A percentile compares a stretch with the other conserved stretches of the same genome.
Evolutionary conservation across 2,888 invertebrate species (phyloP).

Genomic region (Zygothrica quintamaculata): DNA sequence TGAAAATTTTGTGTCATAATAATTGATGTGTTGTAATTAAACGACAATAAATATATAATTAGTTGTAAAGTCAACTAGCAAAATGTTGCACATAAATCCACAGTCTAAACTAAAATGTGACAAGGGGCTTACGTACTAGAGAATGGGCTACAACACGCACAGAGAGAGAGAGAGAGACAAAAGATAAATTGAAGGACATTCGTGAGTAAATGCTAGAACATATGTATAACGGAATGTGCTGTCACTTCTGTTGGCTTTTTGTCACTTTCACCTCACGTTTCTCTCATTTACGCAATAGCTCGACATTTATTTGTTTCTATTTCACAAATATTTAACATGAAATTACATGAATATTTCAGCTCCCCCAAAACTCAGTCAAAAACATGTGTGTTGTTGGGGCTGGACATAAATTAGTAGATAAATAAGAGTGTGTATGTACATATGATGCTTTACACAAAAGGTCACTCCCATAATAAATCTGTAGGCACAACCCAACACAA

Average conservation of each 20-base stretch:
- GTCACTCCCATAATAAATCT: constrained; percentile 40
- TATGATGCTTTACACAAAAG: not conserved
- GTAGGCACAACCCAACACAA: constrained; percentile 21
- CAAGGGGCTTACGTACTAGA: too few species aligned
- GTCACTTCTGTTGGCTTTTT: constrained; percentile 12
- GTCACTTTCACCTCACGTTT: constrained; percentile 31
- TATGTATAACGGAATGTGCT: constrained; percentile 53
- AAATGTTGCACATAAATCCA: constrained; percentile 26
- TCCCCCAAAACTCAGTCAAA: too few species aligned
- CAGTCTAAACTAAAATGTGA: constrained; percentile 31
- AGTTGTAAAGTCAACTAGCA: constrained; percentile 12
- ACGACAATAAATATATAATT: constrained; percentile 54
- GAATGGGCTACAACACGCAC: too few species aligned
- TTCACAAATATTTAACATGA: constrained; percentile 64
- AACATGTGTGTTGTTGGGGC: constrained; percentile 37
- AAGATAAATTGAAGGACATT: constrained; percentile 66
- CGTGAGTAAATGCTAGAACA: constrained; percentile 41
- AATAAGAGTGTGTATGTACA: constrained; percentile 7
- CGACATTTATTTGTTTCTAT: constrained; percentile 38
- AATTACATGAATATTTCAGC: constrained; percentile 69
- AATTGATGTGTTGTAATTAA: constrained; percentile 49
- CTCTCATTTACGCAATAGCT: constrained; percentile 32
- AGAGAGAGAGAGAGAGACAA: not conserved
- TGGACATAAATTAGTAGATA: constrained; percentile 42
- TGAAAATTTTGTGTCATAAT: constrained; percentile 37